These are phyloP conservation scores for Phalloptychus januarius DNA, from an alignment of 2,797 vertebrate genomes.

Conservation along the genomic window DNA sequence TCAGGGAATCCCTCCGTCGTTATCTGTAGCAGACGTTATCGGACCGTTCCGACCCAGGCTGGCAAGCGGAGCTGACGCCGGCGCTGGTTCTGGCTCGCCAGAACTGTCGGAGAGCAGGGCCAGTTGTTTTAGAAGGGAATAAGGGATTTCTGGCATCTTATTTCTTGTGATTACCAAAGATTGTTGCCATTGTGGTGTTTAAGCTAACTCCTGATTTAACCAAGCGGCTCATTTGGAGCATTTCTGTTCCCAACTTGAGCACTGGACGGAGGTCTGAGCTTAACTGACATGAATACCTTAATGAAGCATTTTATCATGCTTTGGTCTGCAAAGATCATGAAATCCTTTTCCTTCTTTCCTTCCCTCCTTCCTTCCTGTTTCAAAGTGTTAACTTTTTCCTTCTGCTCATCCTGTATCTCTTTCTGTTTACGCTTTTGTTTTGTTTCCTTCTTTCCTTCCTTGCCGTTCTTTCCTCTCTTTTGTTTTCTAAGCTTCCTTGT, in stretches of 20 bases:
- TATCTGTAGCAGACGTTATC: slow-evolving; percentile 68
- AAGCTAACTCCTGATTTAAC: background rate
- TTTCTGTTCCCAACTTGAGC: background rate
- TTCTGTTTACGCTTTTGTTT: too few species aligned
- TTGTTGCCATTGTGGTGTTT: background rate
- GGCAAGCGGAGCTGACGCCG: slow-evolving; percentile 47
- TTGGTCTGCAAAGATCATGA: background rate
- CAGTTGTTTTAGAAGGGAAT: slow-evolving; percentile 27
- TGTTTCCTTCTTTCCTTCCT: too few species aligned
- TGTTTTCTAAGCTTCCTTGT: background rate
- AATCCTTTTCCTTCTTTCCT: background rate
- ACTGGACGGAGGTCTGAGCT: background rate
- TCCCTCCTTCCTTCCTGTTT: background rate
- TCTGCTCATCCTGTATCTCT: background rate
- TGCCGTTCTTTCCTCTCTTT: background rate
- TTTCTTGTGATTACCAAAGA: slow-evolving; percentile 28
- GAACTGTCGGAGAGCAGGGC: slow-evolving; percentile 33
- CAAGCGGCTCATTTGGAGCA: background rate
- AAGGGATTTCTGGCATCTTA: slow-evolving; percentile 27
- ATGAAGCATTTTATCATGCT: background rate
- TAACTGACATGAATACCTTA: background rate
- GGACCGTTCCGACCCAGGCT: slow-evolving; percentile 54
- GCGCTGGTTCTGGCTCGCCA: slow-evolving; percentile 17
- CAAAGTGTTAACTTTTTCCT: background rate
- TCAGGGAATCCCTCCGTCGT: slow-evolving; percentile 57